Conservation (phyloP, 2,797 vertebrate genomes). For the Pangasius djambal region DNA sequence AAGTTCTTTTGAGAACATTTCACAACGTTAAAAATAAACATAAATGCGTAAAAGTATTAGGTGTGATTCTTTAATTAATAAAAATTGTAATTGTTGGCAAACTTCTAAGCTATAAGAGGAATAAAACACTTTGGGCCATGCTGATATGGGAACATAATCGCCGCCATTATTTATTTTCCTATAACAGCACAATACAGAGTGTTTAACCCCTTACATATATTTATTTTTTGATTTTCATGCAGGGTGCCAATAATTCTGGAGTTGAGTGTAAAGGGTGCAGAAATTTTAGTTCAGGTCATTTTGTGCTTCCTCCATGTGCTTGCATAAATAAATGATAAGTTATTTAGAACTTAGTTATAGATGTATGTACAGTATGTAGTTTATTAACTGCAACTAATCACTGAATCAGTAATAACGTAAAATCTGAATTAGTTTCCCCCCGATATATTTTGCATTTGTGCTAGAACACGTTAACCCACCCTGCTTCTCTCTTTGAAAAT, state of each 20-base stretch:
- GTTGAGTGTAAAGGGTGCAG: background rate
- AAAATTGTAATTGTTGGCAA: background rate
- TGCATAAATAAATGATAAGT: background rate
- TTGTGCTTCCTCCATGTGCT: background rate
- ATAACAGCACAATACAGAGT: background rate
- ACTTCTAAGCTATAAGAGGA: background rate
- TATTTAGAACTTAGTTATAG: background rate
- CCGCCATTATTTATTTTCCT: background rate
- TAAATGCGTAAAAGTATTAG: background rate
- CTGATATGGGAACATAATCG: no score
- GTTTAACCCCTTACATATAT: background rate
- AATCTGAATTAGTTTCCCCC: background rate
- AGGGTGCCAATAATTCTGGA: background rate
- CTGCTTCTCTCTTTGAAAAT: background rate
- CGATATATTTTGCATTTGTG: background rate
- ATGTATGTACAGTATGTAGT: no score
- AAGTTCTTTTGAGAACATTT: background rate
- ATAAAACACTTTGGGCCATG: background rate
- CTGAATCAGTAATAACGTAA: background rate
- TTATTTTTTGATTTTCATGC: background rate
- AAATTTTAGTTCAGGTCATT: background rate
- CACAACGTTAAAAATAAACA: background rate
- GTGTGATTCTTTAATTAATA: background rate
- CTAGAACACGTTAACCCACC: background rate
- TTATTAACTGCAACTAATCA: background rate